These are phyloP conservation scores for Chymomyza amoena DNA, from an alignment of 2,888 invertebrate species.

Conservation along the genomic window DNA sequence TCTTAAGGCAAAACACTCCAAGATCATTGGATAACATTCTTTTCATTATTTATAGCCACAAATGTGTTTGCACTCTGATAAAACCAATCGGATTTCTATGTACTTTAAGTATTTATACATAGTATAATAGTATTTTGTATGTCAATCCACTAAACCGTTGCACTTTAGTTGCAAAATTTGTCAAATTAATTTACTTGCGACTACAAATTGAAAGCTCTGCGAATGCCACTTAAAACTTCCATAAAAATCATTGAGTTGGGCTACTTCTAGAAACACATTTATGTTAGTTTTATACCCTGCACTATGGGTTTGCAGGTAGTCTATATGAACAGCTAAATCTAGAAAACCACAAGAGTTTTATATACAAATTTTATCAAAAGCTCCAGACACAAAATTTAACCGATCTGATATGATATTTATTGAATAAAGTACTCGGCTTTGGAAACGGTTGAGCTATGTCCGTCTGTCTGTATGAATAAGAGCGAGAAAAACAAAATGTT, in stretches of 20 bases:
- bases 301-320: too few species aligned
- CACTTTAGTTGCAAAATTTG: conserved; percentile 62
- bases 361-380: too few species aligned
- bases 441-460: too few species aligned
- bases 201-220: conserved; percentile 5
- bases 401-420: too few species aligned
- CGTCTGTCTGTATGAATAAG: too few species aligned
- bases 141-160: conserved; percentile 56
- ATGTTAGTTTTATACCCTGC: not conserved
- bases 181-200: conserved; percentile 68
- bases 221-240: conserved; percentile 64
- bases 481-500: too few species aligned
- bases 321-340: too few species aligned
- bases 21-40: not conserved
- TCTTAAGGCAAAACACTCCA: too few species aligned
- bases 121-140: not conserved
- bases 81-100: not conserved
- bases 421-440: too few species aligned
- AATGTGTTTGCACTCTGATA: not conserved
- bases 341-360: too few species aligned
- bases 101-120: not conserved
- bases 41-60: not conserved
- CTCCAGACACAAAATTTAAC: too few species aligned
- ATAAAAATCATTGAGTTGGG: conserved; percentile 60
- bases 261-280: conserved; percentile 46